A percentile compares a stretch with the other conserved stretches of the same genome.
Evolutionary conservation across 2,113 vertebrate genomes (phyloP).

Genomic region (Mobula birostris): DNA sequence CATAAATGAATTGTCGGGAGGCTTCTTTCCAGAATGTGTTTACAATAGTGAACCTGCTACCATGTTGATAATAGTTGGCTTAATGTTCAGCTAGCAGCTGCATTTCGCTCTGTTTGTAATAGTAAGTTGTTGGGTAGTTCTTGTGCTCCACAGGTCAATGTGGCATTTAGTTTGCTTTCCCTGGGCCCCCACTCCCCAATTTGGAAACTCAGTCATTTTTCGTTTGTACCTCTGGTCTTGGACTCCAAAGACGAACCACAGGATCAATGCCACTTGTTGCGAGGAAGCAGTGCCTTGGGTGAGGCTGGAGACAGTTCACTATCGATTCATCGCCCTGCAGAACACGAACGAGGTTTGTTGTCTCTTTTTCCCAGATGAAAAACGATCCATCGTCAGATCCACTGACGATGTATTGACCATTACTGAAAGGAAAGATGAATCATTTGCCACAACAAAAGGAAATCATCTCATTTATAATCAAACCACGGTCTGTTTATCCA

Average conservation of each 20-base stretch:
- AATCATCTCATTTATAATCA: not conserved
- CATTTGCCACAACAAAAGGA: not conserved
- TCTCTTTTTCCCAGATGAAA: constrained; percentile 99
- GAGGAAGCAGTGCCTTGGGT: constrained; percentile 95
- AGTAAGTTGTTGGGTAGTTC: not conserved
- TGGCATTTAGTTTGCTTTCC: not conserved
- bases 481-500: not conserved
- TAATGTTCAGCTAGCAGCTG: not conserved
- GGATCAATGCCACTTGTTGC: constrained; percentile 96
- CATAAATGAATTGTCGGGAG: no score
- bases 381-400: constrained; percentile 97
- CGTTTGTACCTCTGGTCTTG: constrained; percentile 77
- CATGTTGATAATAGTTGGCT: not conserved
- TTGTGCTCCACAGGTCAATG: not conserved
- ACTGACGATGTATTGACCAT: constrained; percentile 93
- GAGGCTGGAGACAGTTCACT: constrained; percentile 94
- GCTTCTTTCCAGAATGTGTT: no score
- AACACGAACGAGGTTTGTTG: constrained; percentile 88
- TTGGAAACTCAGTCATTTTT: not conserved
- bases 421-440: constrained; percentile 56
- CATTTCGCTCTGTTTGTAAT: not conserved
- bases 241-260: constrained; percentile 90
- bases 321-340: constrained; percentile 96
- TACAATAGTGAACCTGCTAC: no score
- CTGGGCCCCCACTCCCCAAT: not conserved